These are phyloP conservation scores for Sturnus vulgaris DNA, from an alignment of 2,113 vertebrate species.

Conservation along the genomic window DNA sequence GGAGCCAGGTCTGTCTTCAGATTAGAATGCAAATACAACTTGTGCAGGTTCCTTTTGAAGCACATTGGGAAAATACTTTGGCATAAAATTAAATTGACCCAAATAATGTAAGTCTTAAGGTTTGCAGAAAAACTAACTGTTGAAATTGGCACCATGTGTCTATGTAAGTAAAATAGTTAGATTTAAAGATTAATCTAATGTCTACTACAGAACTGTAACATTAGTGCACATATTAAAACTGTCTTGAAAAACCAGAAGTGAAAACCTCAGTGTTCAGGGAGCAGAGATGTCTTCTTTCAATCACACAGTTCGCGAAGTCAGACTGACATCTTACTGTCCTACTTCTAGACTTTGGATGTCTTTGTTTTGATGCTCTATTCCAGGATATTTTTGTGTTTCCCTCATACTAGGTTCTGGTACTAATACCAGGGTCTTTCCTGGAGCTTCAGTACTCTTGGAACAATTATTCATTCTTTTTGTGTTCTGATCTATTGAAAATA, in stretches of 20 bases:
- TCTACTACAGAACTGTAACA: not conserved
- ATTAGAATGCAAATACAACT: not conserved
- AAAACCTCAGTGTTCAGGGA: not conserved
- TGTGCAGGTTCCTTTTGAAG: not conserved
- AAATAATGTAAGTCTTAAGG: not conserved
- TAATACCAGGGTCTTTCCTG: not conserved
- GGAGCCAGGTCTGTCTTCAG: not conserved
- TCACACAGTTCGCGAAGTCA: not conserved
- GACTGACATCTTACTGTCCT: not conserved
- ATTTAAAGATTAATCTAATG: not conserved
- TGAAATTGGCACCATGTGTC: not conserved
- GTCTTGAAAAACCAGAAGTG: not conserved
- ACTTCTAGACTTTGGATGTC: not conserved
- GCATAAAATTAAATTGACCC: not conserved
- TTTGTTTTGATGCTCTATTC: not conserved
- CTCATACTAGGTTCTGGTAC: not conserved
- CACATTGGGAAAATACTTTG: not conserved
- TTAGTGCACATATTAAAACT: not conserved
- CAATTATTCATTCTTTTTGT: constrained; percentile 8
- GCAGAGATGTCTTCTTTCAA: not conserved
- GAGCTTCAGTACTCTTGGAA: not conserved
- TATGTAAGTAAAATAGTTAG: not conserved
- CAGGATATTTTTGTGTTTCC: not conserved
- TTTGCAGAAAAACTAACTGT: not conserved
- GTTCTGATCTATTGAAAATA: not conserved